Base-by-base conservation (phyloP, 2,888 invertebrate species). In the Synergus umbraculus region DNA sequence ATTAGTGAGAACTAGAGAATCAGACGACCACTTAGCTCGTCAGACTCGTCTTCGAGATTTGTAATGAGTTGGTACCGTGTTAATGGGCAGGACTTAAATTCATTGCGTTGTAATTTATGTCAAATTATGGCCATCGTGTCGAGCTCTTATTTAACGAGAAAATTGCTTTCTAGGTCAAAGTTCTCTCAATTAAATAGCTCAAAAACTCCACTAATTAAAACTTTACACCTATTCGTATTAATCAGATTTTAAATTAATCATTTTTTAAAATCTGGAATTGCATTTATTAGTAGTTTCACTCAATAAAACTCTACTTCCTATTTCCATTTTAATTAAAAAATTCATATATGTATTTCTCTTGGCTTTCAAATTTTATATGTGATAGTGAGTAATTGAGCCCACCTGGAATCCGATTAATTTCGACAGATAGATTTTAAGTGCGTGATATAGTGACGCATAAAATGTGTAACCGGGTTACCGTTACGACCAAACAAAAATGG, bases 401-500 rank as follows among this genome's bases (percentile, higher is more conserved):
- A 60, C 60, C 22, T 60, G 60, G 60, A 60, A 1, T 22, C 22
- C 12, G 60, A 22, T 8, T 60, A 12, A 60, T 60, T 12, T 10
- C 12, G 43, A 66, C 15, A n/a, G n/a, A 66, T 64, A 64, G 64
- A 64, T 15, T 66, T 43, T 10, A 5, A 12, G n/a, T 66, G 65
- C 10, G n/a, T 66, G 65, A 12, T 41, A 41, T 12, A 43, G 37
- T 43, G 65, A 79, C 49, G 54, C 67, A 49, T 60, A 76, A 44
- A 54, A 76, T 76, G n/a, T 78, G 83, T 83, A 81, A 84, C 83
- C 82, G 79, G 83, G 84, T 82, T 84, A 84, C 83, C 80, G 79
- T 79, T 79, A 81, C 78, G 77, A 79, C 77, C 79, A 83, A 84
- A 83, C 84, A 84, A 82, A 79, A 79, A 82, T 83, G 82, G 82